Evolutionary conservation across 2,113 vertebrate species (phyloP).

Genomic region (Acrocephalus kingi): DNA sequence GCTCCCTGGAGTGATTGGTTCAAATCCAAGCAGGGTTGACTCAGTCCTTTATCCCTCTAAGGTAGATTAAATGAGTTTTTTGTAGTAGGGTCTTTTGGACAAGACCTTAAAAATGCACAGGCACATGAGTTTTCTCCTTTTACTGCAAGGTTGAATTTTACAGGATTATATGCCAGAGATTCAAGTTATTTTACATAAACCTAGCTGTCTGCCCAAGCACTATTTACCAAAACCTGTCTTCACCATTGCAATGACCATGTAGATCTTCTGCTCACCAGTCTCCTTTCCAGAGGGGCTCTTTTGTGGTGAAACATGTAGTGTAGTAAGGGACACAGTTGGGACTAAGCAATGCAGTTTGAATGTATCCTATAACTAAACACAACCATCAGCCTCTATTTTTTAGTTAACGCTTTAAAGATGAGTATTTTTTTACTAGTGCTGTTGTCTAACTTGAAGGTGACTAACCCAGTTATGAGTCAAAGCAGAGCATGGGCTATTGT

Average conservation of each 20-base stretch:
- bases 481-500: not conserved
- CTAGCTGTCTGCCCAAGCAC: not conserved
- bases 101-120: conserved; percentile 16
- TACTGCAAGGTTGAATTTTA: not conserved
- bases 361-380: not conserved
- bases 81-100: conserved; percentile 31
- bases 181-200: not conserved
- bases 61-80: conserved; percentile 13
- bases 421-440: not conserved
- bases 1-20: conserved; percentile 36
- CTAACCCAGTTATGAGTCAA: not conserved
- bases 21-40: conserved; percentile 31
- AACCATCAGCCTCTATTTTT: not conserved
- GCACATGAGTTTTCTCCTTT: not conserved
- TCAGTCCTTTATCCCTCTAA: conserved; percentile 16
- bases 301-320: not conserved
- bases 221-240: not conserved
- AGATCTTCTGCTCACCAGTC: not conserved
- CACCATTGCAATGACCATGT: not conserved
- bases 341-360: not conserved
- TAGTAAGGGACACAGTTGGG: not conserved
- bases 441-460: not conserved
- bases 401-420: not conserved
- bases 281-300: not conserved
- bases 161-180: not conserved